A percentile compares a stretch with the other conserved stretches of the same genome.
Conservation (phyloP, 2,113 vertebrate genomes). For the Forbesichthys papilliferus region DNA sequence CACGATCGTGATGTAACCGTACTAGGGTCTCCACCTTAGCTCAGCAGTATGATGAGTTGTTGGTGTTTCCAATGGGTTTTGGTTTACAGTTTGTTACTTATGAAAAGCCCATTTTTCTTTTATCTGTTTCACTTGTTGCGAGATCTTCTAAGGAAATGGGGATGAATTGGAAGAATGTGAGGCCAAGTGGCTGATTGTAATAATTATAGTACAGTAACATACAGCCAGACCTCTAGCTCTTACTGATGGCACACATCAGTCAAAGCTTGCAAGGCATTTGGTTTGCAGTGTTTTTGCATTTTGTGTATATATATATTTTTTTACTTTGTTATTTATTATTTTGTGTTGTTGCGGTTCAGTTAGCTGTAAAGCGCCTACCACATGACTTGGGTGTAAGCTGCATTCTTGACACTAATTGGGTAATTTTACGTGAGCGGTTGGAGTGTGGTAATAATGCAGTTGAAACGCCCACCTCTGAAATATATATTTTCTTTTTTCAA, state of each 20-base stretch:
- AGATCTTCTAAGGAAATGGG: background rate
- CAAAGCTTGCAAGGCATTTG: too few relatives aligned
- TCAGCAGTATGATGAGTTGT: constrained; percentile 30
- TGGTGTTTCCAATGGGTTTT: constrained; percentile 29
- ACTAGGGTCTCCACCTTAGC: constrained; percentile 46
- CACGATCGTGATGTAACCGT: constrained; percentile 15
- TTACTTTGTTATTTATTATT: constrained; percentile 5
- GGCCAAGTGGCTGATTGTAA: too few relatives aligned
- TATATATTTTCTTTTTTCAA: constrained; percentile 46
- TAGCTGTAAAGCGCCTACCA: constrained; percentile 1
- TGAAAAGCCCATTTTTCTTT: too few relatives aligned
- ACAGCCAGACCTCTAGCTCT: too few relatives aligned
- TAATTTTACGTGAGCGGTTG: constrained; percentile 39
- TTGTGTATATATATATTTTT: background rate
- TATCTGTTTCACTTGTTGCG: background rate
- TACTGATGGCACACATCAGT: too few relatives aligned
- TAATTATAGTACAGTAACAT: too few relatives aligned
- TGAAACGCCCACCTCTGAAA: constrained; percentile 36
- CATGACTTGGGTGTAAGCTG: constrained; percentile 21
- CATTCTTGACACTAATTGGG: constrained; percentile 40
- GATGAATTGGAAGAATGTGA: background rate
- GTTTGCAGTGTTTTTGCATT: background rate
- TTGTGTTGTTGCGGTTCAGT: constrained; percentile 14
- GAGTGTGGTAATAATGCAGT: constrained; percentile 29
- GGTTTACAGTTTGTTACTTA: constrained; percentile 4